These are phyloP conservation scores for Denticeps clupeoides DNA, from an alignment of 2,797 vertebrate genomes.

Conservation along the genomic window DNA sequence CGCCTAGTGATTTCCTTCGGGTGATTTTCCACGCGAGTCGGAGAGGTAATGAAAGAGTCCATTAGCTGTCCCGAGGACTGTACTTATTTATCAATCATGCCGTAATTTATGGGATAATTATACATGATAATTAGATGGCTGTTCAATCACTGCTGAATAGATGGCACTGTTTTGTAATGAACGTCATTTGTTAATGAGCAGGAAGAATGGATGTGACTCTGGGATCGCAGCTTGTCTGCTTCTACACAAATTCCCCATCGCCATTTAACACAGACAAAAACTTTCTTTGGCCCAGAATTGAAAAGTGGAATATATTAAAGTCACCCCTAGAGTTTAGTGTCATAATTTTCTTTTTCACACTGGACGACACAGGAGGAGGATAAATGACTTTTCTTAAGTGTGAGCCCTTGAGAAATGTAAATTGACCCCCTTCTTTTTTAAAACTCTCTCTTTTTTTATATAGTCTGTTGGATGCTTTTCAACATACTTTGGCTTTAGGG, in stretches of 20 bases:
- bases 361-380: no score
- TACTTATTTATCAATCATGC: conserved; percentile 28
- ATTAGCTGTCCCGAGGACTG: conserved; percentile 21
- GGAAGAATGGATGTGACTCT: conserved; percentile 25
- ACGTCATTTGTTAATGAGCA: conserved; percentile 33
- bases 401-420: not conserved
- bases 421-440: not conserved
- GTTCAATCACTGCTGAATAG: conserved; percentile 30
- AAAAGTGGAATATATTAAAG: not conserved
- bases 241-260: conserved; percentile 19
- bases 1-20: conserved; percentile 9
- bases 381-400: not conserved
- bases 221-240: conserved; percentile 25
- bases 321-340: no score
- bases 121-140: conserved; percentile 33
- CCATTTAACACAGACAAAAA: conserved; percentile 16
- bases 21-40: conserved; percentile 13
- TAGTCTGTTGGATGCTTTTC: not conserved
- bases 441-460: not conserved
- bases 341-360: no score
- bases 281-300: not conserved
- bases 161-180: conserved; percentile 28
- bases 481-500: no score
- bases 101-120: conserved; percentile 30
- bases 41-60: conserved; percentile 19